phyloP scores from a whole-genome alignment of 2,797 vertebrate genomes.

The Babyrousa celebensis region DNA sequence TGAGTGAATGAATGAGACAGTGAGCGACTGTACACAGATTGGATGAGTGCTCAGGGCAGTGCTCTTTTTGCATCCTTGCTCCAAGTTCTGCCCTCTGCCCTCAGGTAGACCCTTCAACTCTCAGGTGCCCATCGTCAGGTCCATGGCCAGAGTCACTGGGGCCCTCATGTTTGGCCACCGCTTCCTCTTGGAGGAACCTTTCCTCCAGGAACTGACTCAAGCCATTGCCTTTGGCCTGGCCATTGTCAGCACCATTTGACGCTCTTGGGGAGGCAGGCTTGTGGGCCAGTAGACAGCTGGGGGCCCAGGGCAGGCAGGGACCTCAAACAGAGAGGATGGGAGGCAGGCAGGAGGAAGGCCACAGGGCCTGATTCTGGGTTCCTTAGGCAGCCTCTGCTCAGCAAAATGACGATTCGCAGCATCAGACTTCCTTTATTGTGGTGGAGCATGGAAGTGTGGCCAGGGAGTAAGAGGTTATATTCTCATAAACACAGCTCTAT shows the following conservation, averaged over 20 bases:
- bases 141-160: accelerated
- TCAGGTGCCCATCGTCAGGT: background rate
- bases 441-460: background rate
- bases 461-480: no score
- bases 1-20: background rate
- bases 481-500: background rate
- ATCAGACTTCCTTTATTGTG: background rate
- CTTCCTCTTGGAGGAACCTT: background rate
- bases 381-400: background rate
- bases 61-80: no score
- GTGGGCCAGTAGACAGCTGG: background rate
- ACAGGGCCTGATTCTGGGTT: background rate
- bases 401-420: background rate
- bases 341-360: background rate
- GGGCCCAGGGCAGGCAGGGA: background rate
- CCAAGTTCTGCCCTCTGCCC: background rate
- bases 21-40: accelerated
- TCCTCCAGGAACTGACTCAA: slow-evolving; percentile 87
- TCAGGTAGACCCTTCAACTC: background rate
- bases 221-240: slow-evolving; percentile 86
- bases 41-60: no score
- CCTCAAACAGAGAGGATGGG: background rate
- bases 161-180: accelerated
- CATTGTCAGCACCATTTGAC: slow-evolving; percentile 86
- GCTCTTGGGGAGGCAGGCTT: background rate